Percentiles rank a stretch among this genome's conserved stretches.
These are phyloP conservation scores for Hybos culiciformis DNA, from an alignment of 2,888 invertebrate genomes.

Conservation along the genomic window DNA sequence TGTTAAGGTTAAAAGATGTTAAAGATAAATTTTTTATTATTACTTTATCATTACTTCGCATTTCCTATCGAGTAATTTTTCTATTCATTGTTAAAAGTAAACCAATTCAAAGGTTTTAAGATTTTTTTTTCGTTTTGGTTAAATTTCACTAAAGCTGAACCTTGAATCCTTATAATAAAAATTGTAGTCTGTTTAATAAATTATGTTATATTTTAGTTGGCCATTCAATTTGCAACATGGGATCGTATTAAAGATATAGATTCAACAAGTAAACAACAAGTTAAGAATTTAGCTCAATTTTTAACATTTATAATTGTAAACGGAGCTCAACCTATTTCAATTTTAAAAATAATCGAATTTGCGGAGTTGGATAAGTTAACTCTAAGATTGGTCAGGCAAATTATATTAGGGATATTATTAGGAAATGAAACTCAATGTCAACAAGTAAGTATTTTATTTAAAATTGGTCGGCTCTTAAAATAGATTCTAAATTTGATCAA, in stretches of 20 bases:
- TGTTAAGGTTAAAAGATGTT: too few species aligned
- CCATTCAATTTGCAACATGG: slow-evolving; percentile 80
- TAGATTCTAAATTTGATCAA: neutral
- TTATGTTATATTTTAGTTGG: slow-evolving; percentile 44
- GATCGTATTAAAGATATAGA: slow-evolving; percentile 76
- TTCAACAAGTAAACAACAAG: slow-evolving; percentile 44
- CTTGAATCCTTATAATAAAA: too few species aligned
- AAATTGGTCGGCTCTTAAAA: too few species aligned
- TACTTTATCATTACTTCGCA: too few species aligned
- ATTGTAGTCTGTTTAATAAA: neutral
- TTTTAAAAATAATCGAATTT: slow-evolving; percentile 81
- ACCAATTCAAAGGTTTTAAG: too few species aligned
- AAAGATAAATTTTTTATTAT: slow-evolving; percentile 1
- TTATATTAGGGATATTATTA: slow-evolving; percentile 60
- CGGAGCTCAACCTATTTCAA: slow-evolving; percentile 64
- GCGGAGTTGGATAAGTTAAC: slow-evolving; percentile 67
- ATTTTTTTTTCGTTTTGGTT: too few species aligned
- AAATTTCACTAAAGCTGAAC: too few species aligned
- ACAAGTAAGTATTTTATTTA: slow-evolving; percentile 12
- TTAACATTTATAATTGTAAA: slow-evolving; percentile 65
- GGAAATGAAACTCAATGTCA: slow-evolving; percentile 40
- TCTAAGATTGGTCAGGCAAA: slow-evolving; percentile 65
- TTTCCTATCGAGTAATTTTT: too few species aligned
- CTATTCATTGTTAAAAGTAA: too few species aligned
- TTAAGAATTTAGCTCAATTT: slow-evolving; percentile 65